phyloP scores from a whole-genome alignment of 2,888 invertebrate genomes.

The Tenthredo livida region DNA sequence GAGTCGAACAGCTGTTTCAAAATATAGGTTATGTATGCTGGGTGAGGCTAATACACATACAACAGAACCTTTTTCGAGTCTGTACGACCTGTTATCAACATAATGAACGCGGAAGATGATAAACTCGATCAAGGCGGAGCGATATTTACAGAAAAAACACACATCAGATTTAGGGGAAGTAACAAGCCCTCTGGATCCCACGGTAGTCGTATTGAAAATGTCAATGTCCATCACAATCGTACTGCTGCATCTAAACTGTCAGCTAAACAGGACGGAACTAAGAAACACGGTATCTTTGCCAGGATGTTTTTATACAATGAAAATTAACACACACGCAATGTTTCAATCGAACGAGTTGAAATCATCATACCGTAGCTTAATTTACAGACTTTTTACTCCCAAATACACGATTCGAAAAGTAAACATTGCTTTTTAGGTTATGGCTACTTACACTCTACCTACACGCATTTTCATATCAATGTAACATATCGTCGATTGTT shows the following conservation, averaged over 20 bases:
- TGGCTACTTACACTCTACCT: not conserved
- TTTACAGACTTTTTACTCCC: conserved; percentile 34
- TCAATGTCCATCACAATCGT: conserved; percentile 62
- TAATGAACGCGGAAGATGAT: conserved; percentile 60
- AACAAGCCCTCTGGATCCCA: conserved; percentile 59
- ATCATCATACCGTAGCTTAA: not conserved
- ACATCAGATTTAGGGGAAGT: conserved; percentile 64
- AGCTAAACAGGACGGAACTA: conserved; percentile 58
- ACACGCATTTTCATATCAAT: not conserved
- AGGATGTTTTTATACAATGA: conserved; percentile 19
- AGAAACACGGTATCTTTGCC: conserved; percentile 62
- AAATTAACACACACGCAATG: not conserved
- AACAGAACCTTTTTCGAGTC: conserved; percentile 49
- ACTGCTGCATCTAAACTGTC: conserved; percentile 55
- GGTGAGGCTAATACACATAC: conserved; percentile 65
- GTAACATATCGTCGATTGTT: not conserved
- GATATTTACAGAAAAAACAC: conserved; percentile 62
- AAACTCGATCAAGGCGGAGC: conserved; percentile 58
- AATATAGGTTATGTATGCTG: conserved; percentile 68
- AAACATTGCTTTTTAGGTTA: conserved; percentile 23
- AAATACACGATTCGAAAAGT: not conserved
- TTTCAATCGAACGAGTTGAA: not conserved
- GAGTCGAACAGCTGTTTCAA: conserved; percentile 64
- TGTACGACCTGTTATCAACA: conserved; percentile 48
- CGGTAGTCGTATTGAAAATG: conserved; percentile 64